Base-by-base conservation (phyloP, 2,113 vertebrate species). In the Aspidoscelis tigris region DNA sequence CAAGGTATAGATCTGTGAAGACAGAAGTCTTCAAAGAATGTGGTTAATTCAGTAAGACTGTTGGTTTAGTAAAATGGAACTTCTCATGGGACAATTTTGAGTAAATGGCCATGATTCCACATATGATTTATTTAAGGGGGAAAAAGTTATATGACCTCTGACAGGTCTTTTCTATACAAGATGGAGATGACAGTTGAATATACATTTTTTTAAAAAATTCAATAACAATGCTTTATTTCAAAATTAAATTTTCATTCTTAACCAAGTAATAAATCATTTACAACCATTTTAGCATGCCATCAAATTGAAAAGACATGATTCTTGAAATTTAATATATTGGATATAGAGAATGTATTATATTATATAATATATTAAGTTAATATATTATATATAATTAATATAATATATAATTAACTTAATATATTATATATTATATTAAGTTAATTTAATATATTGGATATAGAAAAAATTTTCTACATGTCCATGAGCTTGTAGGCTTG, bases 1-100 rank as follows among this genome's bases (percentile, higher is more conserved):
- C 65, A 88, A 89, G 90, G 83, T 93, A 90, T 93, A 89, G 0
- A 0, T 82, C 93, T 90, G n/a, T 80, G 85, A 76, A 88, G 90
- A 86, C 84, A 89, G 87, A 82, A 88, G 69, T 85, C 87, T 84
- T 81, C 78, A 83, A 79, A 61, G 83, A 84, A 69, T 83, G 50
- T 21, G 0, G 83, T 78, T 82, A 84, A 87, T 87, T 84, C 87
- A 78, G 78, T 92, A 26, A 43, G 72, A 22, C 43, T 91, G 88
- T 89, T 91, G 88, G 83, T 70, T 90, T 71, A 78, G 73, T 82
- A 80, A 43, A 73, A 90, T 78, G 79, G 84, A 90, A 82, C 18
- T 81, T 82, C 88, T 75, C 82, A 68, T 89, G 50, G 93, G 87
- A 88, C 12, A 0, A 78, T 72, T 85, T 16, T 91, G 87, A 86